Base-by-base conservation (phyloP, 2,888 invertebrate genomes). In the Epistrophella euchroma region DNA sequence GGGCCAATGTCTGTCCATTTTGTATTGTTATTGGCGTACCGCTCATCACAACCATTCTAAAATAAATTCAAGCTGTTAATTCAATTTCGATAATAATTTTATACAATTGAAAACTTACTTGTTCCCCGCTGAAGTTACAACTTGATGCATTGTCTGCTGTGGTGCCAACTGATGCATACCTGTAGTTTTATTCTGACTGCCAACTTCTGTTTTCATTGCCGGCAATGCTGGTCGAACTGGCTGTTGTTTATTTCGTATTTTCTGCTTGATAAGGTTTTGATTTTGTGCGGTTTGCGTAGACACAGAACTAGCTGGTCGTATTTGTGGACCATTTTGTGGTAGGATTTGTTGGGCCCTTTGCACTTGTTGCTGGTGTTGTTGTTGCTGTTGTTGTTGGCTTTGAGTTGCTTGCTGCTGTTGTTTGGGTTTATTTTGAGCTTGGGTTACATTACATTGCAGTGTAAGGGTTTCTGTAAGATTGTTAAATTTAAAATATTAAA, bases 281-380 rank as follows among this genome's bases (percentile, higher is more conserved):
- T 92, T 92, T 83, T 92, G 92, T 2, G 93, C 93, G 0, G 97
- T 97, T 92, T 97, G 97, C 0, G 97, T 97, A 7, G 97, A 97
- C 13, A 97, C 97, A 0, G 97, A 97, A 88, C 96, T 96, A 5
- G 93, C 96, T 0, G 97, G 97, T 66, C 97, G 94, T 88, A 96
- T 95, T 88, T 94, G 94, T 10, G 91, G 88, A 28, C 91, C 91
- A 68, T 94, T 93, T 89, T 94, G 93, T 0, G 96, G 96, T 88
- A 96, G 90, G 73, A 96, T 95, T 73, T 95, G 91, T 17, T 93
- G 90, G 10, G 90, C 88, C 9, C 92, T 90, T 43, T 90, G 89
- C 52, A 90, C 92, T 73, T 90, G 88, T 25, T 89, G 88, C 25
- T 87, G 87, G 2, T 89, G 88, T 40, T 83, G 89, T 5, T 88